Conservation (phyloP, 2,888 invertebrate species). For the Acrobasis consociella region DNA sequence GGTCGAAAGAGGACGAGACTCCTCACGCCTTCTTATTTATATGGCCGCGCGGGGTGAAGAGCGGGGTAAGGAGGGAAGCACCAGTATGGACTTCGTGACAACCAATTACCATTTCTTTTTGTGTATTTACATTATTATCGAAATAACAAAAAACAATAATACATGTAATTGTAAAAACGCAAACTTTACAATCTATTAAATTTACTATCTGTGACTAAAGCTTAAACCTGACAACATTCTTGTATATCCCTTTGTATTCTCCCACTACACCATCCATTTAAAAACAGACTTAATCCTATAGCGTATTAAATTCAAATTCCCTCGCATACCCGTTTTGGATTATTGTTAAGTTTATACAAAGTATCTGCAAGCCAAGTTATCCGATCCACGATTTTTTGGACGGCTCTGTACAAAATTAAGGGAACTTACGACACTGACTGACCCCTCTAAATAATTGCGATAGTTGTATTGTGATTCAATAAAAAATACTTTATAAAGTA, state of each 20-base stretch:
- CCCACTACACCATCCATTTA: conserved; percentile 27
- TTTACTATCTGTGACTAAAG: conserved; percentile 4
- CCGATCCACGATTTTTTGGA: conserved; percentile 66
- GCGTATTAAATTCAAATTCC: conserved; percentile 23
- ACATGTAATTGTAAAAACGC: background rate
- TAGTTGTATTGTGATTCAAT: conserved; percentile 18
- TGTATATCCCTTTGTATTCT: conserved; percentile 57
- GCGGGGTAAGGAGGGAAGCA: no score
- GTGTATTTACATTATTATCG: no score
- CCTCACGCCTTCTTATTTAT: no score
- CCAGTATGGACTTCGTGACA: no score
- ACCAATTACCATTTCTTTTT: no score
- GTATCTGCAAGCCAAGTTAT: conserved; percentile 55
- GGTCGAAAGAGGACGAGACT: no score
- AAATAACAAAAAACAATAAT: background rate
- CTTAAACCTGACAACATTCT: conserved; percentile 55
- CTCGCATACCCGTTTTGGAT: conserved; percentile 35
- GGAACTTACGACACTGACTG: conserved; percentile 56
- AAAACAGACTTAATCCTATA: conserved; percentile 28
- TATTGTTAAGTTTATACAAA: conserved; percentile 59
- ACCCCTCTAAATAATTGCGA: conserved; percentile 38
- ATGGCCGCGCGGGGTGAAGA: no score
- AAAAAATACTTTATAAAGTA: background rate
- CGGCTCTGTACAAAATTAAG: conserved; percentile 59
- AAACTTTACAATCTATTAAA: background rate